A percentile compares a stretch with the other conserved stretches of the same genome.
These are phyloP conservation scores for Psilanteris sp. DNA, from an alignment of 1,140 invertebrate species.

Conservation along the genomic window DNA sequence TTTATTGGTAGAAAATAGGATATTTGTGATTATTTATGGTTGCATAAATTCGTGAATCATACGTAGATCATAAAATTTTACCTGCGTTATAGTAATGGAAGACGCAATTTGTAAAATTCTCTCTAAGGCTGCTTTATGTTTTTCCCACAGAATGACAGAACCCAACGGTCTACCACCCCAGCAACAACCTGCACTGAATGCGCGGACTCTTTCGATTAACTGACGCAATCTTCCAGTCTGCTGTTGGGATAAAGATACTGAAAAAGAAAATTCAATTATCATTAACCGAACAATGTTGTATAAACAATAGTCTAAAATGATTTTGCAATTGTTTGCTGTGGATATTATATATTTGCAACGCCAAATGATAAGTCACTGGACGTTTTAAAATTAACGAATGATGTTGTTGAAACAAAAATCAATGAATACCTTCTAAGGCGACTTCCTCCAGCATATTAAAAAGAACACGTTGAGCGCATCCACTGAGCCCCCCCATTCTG, in stretches of 20 bases:
- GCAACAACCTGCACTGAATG: slow-evolving; percentile 85
- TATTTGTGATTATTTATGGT: too few relatives aligned
- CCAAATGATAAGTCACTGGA: too few relatives aligned
- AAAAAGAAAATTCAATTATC: slow-evolving; percentile 57
- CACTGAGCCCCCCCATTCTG: slow-evolving; percentile 86
- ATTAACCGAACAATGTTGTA: too few relatives aligned
- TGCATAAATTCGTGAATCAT: too few relatives aligned
- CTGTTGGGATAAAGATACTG: slow-evolving; percentile 92
- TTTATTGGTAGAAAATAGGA: too few relatives aligned
- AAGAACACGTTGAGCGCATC: slow-evolving; percentile 94
- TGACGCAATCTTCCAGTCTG: slow-evolving; percentile 90
- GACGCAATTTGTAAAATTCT: slow-evolving; percentile 90
- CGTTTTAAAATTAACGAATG: too few relatives aligned
- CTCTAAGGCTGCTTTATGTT: slow-evolving; percentile 90
- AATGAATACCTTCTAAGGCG: slow-evolving; percentile 89
- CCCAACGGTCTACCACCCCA: slow-evolving; percentile 92
- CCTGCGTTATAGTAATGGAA: slow-evolving; percentile 88
- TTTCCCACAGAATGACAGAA: slow-evolving; percentile 92
- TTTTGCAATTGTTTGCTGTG: too few relatives aligned
- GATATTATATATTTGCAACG: too few relatives aligned
- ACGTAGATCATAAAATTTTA: too few relatives aligned
- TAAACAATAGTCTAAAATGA: too few relatives aligned
- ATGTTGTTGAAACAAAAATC: too few relatives aligned
- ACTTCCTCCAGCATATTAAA: slow-evolving; percentile 97
- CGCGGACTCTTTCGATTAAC: slow-evolving; percentile 87